A percentile compares a stretch with the other conserved stretches of the same genome.
phyloP scores from a whole-genome alignment of 2,113 vertebrate genomes.

The Passer domesticus region DNA sequence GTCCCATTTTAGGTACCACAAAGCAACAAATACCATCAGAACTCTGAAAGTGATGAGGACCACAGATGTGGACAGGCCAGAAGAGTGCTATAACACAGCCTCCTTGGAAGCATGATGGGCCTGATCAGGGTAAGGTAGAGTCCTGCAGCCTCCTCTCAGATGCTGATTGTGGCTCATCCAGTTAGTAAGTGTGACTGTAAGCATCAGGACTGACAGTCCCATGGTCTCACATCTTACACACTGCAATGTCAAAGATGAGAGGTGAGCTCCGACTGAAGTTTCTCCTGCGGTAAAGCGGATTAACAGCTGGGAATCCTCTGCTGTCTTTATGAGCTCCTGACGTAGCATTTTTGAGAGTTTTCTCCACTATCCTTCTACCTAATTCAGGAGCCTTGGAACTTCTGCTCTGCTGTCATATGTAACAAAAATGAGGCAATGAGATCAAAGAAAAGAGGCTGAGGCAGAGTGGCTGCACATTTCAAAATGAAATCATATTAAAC shows the following conservation, averaged over 20 bases:
- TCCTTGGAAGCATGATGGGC: neutral
- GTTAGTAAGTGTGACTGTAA: neutral
- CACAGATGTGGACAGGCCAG: accelerated
- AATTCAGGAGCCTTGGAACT: neutral
- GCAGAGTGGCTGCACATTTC: neutral
- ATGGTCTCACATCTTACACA: neutral
- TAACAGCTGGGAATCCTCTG: neutral
- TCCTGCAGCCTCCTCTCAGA: neutral
- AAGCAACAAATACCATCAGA: neutral
- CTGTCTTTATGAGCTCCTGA: neutral
- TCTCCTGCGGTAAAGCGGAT: neutral
- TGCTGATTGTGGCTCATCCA: neutral
- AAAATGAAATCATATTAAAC: neutral
- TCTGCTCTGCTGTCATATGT: neutral
- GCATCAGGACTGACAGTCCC: neutral
- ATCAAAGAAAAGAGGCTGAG: neutral
- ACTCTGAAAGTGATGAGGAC: neutral
- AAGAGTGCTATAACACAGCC: neutral
- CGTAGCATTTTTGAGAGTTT: neutral
- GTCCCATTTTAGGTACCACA: neutral
- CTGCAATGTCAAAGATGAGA: neutral
- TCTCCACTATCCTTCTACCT: neutral
- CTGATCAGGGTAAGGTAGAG: neutral
- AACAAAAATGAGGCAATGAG: neutral
- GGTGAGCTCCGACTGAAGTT: neutral